Percentiles rank a stretch among this genome's conserved stretches.
Evolutionary conservation across 2,888 invertebrate species (phyloP).

Genomic region (Drosophila sordidapex): DNA sequence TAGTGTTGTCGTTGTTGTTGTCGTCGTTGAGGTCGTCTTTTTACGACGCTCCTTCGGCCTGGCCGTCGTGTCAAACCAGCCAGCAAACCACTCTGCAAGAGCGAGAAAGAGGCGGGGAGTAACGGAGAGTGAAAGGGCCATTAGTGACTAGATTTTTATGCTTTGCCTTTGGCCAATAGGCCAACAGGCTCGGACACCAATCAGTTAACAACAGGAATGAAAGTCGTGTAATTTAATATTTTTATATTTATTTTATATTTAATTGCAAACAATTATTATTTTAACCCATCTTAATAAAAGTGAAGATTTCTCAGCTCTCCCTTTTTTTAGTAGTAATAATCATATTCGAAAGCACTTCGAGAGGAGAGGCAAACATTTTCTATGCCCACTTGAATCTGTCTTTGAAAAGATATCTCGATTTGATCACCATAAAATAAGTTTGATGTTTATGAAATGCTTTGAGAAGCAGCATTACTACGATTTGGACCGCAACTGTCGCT

Average conservation of each 20-base stretch:
- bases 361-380: too few relatives aligned
- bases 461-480: background rate
- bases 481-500: background rate
- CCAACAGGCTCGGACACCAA: slow-evolving; percentile 14
- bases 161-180: background rate
- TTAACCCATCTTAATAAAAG: too few relatives aligned
- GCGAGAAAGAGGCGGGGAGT: background rate
- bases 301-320: background rate
- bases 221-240: too few relatives aligned
- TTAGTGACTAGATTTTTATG: background rate
- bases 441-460: background rate
- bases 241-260: too few relatives aligned
- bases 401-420: background rate
- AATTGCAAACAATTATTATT: too few relatives aligned
- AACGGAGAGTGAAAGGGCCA: background rate
- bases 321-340: background rate
- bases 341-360: background rate
- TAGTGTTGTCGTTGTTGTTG: slow-evolving; percentile 76
- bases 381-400: background rate
- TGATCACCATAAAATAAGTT: background rate
- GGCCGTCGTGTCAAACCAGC: slow-evolving; percentile 85
- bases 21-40: slow-evolving; percentile 74
- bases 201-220: too few relatives aligned
- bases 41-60: slow-evolving; percentile 70
- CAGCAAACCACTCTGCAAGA: slow-evolving; percentile 85